Evolutionary conservation across 2,888 invertebrate species (phyloP), one percentile per base, ranked within the genome.

Genomic region (Papilio demoleus): DNA sequence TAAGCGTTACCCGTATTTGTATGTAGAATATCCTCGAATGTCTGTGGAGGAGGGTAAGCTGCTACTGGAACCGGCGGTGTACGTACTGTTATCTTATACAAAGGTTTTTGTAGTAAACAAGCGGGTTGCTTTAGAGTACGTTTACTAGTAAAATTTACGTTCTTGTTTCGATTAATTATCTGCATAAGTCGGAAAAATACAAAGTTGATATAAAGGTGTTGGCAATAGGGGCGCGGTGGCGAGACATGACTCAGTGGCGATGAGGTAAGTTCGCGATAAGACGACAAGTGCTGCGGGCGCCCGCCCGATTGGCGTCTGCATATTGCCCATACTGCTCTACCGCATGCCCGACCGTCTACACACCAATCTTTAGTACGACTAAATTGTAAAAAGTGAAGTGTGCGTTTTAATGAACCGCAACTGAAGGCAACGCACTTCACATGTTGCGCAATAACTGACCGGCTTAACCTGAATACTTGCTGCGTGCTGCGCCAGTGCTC

Each of bases 151-250:
- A 12, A 42, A 11, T 47, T 4, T 22, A 11, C 22, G 22, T 47
- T 22, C 22, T 19, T 47, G 2, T 47, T 47, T 47, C 19, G 4
- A 40, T 45, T 45, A 14, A 19, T 19, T 9, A 19, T 19, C 6
- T 17, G 19, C 45, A 45, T 40, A n/a, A n/a, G n/a, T n/a, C 1
- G 40, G 40, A 40, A 45, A 45, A 9, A n/a, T 53, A 53, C 1
- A 8, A 14, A 14, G 27, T 27, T 14, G 53, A 14, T 50, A 27
- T 47, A 27, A 9, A 2, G 4, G 53, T 53, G 53, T 27, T n/a
- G n/a, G 53, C 27, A 8, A 53, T 53, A 53, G 53, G 53, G 53
- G 53, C 27, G 53, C 53, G 53, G 53, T 6, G 27, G 53, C n/a
- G 17, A 4, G n/a, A 31, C 31, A 14, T 31, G 31, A 56, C n/a